phyloP scores from a whole-genome alignment of 1,140 invertebrate species.

The Psilanteris sp. region DNA sequence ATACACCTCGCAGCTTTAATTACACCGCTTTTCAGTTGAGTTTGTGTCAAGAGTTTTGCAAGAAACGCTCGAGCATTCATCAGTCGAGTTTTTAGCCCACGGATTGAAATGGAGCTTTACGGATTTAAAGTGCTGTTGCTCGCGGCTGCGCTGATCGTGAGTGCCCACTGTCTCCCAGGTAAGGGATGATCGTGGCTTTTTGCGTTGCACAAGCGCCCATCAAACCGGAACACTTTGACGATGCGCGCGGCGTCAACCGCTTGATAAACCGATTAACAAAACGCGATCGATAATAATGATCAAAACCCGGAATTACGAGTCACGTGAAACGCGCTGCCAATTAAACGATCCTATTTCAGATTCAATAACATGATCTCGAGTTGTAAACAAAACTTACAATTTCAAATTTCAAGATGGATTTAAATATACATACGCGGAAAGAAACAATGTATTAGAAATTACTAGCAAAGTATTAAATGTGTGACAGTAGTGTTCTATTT shows the following conservation, averaged over 20 bases:
- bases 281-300: conserved; percentile 43
- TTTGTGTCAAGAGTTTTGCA: conserved; percentile 57
- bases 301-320: too few relatives aligned
- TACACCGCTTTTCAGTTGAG: conserved; percentile 40
- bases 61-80: conserved; percentile 2
- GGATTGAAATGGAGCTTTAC: conserved; percentile 45
- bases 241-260: background rate
- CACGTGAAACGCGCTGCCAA: too few relatives aligned
- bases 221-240: conserved; percentile 22
- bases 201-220: conserved; percentile 10
- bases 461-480: too few relatives aligned
- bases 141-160: conserved; percentile 62
- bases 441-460: too few relatives aligned
- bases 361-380: too few relatives aligned
- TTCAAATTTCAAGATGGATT: too few relatives aligned
- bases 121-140: conserved; percentile 35
- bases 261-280: conserved; percentile 52
- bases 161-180: conserved; percentile 69
- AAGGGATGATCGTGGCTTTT: conserved; percentile 53
- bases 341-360: too few relatives aligned
- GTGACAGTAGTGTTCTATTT: too few relatives aligned
- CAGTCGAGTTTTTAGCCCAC: conserved; percentile 11
- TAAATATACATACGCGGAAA: too few relatives aligned
- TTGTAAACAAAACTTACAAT: too few relatives aligned
- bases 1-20: conserved; percentile 28